These are phyloP conservation scores for Endotricha flammealis DNA, from an alignment of 2,888 invertebrate genomes.

Conservation along the genomic window DNA sequence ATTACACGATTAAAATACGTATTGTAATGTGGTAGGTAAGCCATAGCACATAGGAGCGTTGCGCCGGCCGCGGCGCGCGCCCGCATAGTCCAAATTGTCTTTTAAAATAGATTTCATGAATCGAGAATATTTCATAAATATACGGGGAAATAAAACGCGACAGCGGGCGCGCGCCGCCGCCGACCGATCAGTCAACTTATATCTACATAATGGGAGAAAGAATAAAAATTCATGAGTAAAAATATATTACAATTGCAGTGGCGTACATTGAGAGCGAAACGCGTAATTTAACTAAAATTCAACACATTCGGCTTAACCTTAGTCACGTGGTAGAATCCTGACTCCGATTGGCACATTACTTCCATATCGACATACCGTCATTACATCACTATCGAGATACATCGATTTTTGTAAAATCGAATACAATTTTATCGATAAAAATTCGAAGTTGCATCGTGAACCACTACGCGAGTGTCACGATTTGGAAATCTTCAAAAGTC, in stretches of 20 bases:
- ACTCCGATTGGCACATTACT: conserved; percentile 11
- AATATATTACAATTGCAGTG: conserved; percentile 37
- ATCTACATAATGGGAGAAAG: conserved; percentile 38
- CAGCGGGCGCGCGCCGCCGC: conserved; percentile 28
- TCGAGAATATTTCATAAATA: conserved; percentile 29
- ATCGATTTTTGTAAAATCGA: conserved; percentile 17
- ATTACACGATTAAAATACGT: conserved; percentile 64
- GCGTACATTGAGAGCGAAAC: conserved; percentile 28
- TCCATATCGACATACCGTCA: conserved; percentile 15
- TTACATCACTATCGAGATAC: conserved; percentile 9
- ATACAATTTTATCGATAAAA: conserved; percentile 6
- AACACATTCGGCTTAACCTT: conserved; percentile 8
- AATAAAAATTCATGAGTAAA: conserved; percentile 36
- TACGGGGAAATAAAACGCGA: conserved; percentile 26
- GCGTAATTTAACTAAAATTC: conserved; percentile 10
- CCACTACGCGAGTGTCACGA: conserved; percentile 8
- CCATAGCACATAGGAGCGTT: conserved; percentile 49
- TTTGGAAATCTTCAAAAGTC: conserved; percentile 47
- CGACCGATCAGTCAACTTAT: conserved; percentile 25
- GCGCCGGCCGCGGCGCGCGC: conserved; percentile 16
- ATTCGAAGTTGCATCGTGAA: conserved; percentile 11
- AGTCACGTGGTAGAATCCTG: conserved; percentile 13
- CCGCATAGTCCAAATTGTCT: conserved; percentile 38
- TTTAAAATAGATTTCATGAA: conserved; percentile 29
- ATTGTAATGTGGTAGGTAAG: conserved; percentile 48